Conservation (phyloP, 2,113 vertebrate genomes). For the Mesoclemmys tuberculata region DNA sequence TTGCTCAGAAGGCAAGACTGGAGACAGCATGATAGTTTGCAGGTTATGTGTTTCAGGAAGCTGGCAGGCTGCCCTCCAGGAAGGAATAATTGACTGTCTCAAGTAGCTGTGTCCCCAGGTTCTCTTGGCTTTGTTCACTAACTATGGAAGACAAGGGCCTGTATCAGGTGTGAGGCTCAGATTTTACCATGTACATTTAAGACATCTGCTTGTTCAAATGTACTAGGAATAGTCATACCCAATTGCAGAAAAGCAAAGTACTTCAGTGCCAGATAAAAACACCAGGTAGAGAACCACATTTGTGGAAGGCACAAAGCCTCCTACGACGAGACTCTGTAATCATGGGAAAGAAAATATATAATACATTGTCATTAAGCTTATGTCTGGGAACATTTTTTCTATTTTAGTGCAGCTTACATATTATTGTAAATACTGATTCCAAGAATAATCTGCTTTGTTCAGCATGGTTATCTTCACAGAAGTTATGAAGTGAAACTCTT, state of each 20-base stretch:
- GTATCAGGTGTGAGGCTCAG: accelerated
- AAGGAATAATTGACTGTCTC: background rate
- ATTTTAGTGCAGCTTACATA: background rate
- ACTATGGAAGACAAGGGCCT: background rate
- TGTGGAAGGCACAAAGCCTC: background rate
- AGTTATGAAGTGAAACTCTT: accelerated
- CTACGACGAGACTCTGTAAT: background rate
- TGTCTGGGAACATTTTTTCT: background rate
- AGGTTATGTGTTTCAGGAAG: background rate
- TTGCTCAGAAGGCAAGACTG: background rate
- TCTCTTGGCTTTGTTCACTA: background rate
- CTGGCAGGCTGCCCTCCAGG: background rate
- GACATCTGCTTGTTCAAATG: background rate
- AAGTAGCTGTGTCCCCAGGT: background rate
- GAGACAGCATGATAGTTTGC: background rate
- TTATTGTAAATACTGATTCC: background rate
- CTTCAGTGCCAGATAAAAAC: background rate
- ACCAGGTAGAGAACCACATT: accelerated
- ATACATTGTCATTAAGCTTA: background rate
- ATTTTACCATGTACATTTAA: background rate
- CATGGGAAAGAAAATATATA: background rate
- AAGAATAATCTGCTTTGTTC: background rate
- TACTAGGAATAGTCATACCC: background rate
- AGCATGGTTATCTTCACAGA: background rate
- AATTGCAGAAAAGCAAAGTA: background rate